Evolutionary conservation across 35 echinoderm and acorn worm species (phyloP).

Genomic region (Apostichopus californicus): DNA sequence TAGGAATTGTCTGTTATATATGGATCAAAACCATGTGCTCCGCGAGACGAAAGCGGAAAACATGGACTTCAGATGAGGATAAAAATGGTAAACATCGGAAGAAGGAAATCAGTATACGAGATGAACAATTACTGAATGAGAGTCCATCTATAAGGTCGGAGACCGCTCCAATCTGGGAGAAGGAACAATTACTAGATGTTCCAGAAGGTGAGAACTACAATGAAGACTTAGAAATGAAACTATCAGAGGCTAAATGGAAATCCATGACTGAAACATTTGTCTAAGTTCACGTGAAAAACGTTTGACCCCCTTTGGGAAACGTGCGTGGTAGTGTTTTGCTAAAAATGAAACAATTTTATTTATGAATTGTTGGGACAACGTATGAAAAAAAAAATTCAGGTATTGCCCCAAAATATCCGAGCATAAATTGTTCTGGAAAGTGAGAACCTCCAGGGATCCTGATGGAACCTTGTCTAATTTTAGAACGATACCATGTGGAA

Average conservation of each 20-base stretch:
- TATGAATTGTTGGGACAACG: too few species aligned
- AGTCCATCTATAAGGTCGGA: neutral
- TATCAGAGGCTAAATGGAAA: constrained; percentile 34
- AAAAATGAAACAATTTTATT: too few species aligned
- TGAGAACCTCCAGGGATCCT: too few species aligned
- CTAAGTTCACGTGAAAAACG: neutral
- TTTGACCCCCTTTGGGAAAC: too few species aligned
- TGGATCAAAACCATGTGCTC: constrained; percentile 38
- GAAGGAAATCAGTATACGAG: neutral
- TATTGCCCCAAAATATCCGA: too few species aligned
- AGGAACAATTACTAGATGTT: neutral
- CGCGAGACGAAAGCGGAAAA: neutral
- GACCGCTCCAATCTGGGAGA: constrained; percentile 5
- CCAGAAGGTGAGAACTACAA: neutral
- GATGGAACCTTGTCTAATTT: too few species aligned
- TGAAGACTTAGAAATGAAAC: neutral
- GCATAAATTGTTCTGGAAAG: too few species aligned
- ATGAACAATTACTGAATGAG: neutral
- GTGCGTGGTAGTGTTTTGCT: too few species aligned
- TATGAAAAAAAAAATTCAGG: too few species aligned
- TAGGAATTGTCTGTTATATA: neutral
- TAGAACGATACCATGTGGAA: too few species aligned
- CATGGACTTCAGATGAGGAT: neutral
- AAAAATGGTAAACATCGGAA: neutral
- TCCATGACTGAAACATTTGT: constrained; percentile 29